Base-by-base conservation (phyloP, 2,113 vertebrate species). In the Petroica traversi region DNA sequence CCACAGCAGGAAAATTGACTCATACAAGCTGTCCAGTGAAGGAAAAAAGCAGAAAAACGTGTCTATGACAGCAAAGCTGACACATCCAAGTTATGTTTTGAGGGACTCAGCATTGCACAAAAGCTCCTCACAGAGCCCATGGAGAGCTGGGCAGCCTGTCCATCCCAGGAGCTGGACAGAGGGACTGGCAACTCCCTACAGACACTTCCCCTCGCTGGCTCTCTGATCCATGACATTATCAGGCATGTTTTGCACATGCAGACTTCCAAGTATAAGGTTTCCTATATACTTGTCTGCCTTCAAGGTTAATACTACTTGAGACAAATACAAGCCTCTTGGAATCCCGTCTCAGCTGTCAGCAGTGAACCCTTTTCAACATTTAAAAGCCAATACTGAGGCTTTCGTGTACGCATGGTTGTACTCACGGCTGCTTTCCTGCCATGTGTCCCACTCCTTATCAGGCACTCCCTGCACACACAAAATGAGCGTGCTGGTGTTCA, bases 221-320 rank as follows among this genome's bases (percentile, higher is more conserved):
- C 40, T 54, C 36, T 54, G 63, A 67, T 67, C 64, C 0, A 0
- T 45, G 92, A 74, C 69, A 89, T 87, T 85, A 69, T 5, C 76
- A 15, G 78, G 58, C 74, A 63, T 73, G 86, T 85, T 94, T 87
- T 94, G 66, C 66, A 76, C 57, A 84, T n/a, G 57, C 34, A 64
- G 63, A 67, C 64, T 90, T 82, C 46, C 57, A 93, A 88, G 76
- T 59, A 11, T 90, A 84, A 78, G n/a, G 52, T 94, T 95, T 83
- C 93, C 71, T 12, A 71, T 61, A 75, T 92, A 93, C 88, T 93
- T 95, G 72, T 93, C 88, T 69, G 55, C 72, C 85, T 95, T 57
- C 79, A 80, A 94, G 88, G 71, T 94, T 92, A 94, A 80, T 23
- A 55, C 49, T 43, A 12, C 54, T 85, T 23, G 36, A 92, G 63